These are phyloP conservation scores for Micromys minutus DNA, from an alignment of 2,113 vertebrate genomes.

Conservation along the genomic window DNA sequence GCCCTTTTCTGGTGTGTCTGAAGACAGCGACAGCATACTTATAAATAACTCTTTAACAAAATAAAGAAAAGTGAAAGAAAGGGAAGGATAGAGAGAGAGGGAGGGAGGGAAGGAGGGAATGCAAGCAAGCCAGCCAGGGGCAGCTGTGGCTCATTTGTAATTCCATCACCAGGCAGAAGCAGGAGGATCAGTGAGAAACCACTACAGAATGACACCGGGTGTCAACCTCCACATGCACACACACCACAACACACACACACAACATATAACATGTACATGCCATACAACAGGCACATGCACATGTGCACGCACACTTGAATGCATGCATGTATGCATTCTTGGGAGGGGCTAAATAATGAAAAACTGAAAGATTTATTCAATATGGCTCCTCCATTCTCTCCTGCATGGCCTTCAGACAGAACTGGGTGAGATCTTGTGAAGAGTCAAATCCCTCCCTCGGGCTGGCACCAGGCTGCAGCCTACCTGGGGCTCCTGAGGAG, in stretches of 20 bases:
- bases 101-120: neutral
- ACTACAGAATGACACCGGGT: neutral
- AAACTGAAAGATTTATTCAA: neutral
- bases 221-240: neutral
- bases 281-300: neutral
- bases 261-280: neutral
- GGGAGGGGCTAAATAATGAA: neutral
- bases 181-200: neutral
- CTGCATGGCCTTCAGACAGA: neutral
- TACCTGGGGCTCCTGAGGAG: neutral
- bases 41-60: no score
- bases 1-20: no score
- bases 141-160: neutral
- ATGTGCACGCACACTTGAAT: neutral
- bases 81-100: neutral
- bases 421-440: neutral
- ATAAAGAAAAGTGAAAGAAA: neutral
- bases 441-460: neutral
- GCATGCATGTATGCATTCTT: no score
- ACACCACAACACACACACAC: neutral
- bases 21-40: no score
- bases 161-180: neutral
- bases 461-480: neutral
- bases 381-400: neutral
- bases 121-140: neutral